Conservation (phyloP, 2,113 vertebrate genomes). For the Cromileptes altivelis region DNA sequence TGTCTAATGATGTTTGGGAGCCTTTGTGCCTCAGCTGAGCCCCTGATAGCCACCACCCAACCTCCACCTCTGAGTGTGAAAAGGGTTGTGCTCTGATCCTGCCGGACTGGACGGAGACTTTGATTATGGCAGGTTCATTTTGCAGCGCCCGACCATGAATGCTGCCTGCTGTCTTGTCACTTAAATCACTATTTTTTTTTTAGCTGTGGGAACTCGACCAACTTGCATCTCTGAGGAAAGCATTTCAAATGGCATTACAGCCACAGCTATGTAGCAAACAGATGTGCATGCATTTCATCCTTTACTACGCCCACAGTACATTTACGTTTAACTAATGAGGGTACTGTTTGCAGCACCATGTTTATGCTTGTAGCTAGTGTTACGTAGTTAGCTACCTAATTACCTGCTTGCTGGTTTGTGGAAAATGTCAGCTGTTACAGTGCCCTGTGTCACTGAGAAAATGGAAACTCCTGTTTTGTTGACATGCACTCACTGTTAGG, state of each 20-base stretch:
- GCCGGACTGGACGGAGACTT: conserved; percentile 37
- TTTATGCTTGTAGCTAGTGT: conserved; percentile 76
- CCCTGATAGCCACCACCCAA: conserved; percentile 24
- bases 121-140: conserved; percentile 50
- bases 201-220: conserved; percentile 33
- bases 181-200: conserved; percentile 23
- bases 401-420: conserved; percentile 82
- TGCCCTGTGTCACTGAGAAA: conserved; percentile 53
- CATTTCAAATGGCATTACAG: conserved; percentile 52
- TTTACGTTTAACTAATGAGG: conserved; percentile 78
- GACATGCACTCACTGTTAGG: conserved; percentile 32
- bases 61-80: conserved; percentile 46
- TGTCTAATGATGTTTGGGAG: conserved; percentile 53
- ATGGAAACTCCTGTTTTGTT: conserved; percentile 33
- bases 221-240: conserved; percentile 48
- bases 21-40: conserved; percentile 33
- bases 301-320: conserved; percentile 64
- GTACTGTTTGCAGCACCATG: conserved; percentile 56
- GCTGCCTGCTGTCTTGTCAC: conserved; percentile 46
- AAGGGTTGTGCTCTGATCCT: conserved; percentile 46
- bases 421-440: conserved; percentile 77
- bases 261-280: conserved; percentile 54
- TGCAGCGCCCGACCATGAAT: conserved; percentile 30
- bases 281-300: conserved; percentile 64
- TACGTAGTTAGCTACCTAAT: conserved; percentile 76